Base-by-base conservation (phyloP, 2,113 vertebrate species). In the Scalopus aquaticus region DNA sequence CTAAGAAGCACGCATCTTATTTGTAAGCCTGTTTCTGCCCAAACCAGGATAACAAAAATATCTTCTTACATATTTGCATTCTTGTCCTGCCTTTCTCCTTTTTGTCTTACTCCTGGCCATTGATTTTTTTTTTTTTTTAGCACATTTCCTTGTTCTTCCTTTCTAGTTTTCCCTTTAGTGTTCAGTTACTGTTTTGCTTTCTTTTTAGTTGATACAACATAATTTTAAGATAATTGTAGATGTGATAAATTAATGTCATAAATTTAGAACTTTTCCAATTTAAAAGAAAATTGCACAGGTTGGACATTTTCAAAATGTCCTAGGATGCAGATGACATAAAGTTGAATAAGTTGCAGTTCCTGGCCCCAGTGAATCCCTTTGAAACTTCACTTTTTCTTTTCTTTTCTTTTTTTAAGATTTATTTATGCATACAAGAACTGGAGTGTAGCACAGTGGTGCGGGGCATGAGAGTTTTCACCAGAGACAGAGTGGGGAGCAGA, bases 291-390 rank as follows among this genome's bases (percentile, higher is more conserved):
- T 15, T 78, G 8, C 64, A 5, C 76, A 85, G 65, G 10, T 65
- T 72, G 35, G 73, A 82, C 51, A 82, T 91, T 93, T 89, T 88
- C 67, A 85, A 56, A 95, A 85, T 62, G 17, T 49, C 35, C 2
- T 77, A 44, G 15, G 39, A 3, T 62, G 1, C 3, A 67, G 42
- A 24, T 20, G 83, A 37, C 72, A 76, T 15, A 58, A 88, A 83
- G 10, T 78, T 64, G 78, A 72, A 49, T 87, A 83, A 60, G 49
- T 88, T 91, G 2, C 15, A 85, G 44, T 70, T 91, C 83, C 79
- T 91, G 54, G 56, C 56, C 26, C 64, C 35, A 77, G 6, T 70
- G 72, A 94, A 44, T 83, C 92, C 46, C 32, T n/a, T n/a, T 51
- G 35, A 86, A 65, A 37, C 13, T n/a, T 12, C 22, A 32, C 4